Evolutionary conservation across 2,888 invertebrate species (phyloP), one percentile per base, ranked within the genome.

Genomic region (Yponomeuta malinellus): DNA sequence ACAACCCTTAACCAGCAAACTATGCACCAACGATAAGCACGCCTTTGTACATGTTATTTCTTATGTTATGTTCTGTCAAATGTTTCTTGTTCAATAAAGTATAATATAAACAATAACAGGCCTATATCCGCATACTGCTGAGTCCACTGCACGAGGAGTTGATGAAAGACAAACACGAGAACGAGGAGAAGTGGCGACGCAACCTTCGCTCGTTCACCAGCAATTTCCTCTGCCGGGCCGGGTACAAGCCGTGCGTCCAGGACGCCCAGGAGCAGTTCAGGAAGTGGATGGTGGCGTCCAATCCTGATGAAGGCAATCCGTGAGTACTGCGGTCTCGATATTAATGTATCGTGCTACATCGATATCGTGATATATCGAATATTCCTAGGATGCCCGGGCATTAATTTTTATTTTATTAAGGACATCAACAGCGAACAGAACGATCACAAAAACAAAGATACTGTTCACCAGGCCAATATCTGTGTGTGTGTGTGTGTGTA

Each of bases 301-400:
- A 95, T 77, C 96, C 96, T 8, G 96, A 96, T 84, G 95, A 94
- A 78, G 95, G 96, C 75, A 96, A 96, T 83, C 96, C 96, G 97
- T 97, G 83, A 93, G 95, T 93, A 71, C 69, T 75, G 66, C 8
- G 43, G 43, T 43, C 8, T 43, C 5, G 8, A 43, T 43, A 8
- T 43, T 43, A 5, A 43, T 43, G 43, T 43, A 43, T 4, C 5
- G 33, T 33, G 33, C 33, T 33, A 33, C 33, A 33, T 23, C 23
- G 23, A 23, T 23, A 23, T 23, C 23, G 23, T 23, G 23, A 23
- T 23, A 23, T 23, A 23, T 23, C 23, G 23, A 23, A 23, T 33
- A 33, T 33, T 4, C 33, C 33, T 0, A 33, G 33, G 33, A 33
- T 33, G 5, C 5, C 2, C 33, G 5, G 33, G 5, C 33, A 33